Conservation (phyloP, 2,888 invertebrate genomes). For the Parapristionchus giblindavisi region DNA sequence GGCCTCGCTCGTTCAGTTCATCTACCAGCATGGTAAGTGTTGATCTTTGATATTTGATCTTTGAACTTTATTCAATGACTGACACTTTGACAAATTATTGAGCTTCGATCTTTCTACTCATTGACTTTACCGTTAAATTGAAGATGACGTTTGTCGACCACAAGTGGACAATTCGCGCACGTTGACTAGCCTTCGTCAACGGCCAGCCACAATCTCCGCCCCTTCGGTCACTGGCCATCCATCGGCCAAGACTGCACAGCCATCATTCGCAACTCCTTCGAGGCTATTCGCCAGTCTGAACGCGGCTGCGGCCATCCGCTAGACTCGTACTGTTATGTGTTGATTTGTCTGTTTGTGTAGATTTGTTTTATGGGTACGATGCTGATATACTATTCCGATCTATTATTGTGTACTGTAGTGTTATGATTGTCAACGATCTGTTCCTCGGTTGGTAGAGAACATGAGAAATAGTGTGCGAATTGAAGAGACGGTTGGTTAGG, state of each 20-base stretch:
- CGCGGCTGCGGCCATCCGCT: no score
- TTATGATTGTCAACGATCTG: no score
- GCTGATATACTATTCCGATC: no score
- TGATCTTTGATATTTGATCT: not conserved
- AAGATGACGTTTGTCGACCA: conserved; percentile 36
- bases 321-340: no score
- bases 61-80: not conserved
- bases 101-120: not conserved
- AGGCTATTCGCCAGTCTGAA: conserved; percentile 27
- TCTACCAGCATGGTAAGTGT: conserved; percentile 32
- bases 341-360: no score
- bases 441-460: no score
- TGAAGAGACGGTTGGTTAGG: no score
- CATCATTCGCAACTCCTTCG: conserved; percentile 19
- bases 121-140: not conserved
- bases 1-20: not conserved
- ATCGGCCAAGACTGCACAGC: not conserved
- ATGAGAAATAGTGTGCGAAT: no score
- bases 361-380: no score
- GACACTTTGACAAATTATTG: not conserved
- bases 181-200: conserved; percentile 32
- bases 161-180: conserved; percentile 36
- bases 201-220: conserved; percentile 74
- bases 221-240: not conserved
- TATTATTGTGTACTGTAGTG: no score